phyloP scores from a whole-genome alignment of 2,888 invertebrate species.

The Drosophila fulvimacula region DNA sequence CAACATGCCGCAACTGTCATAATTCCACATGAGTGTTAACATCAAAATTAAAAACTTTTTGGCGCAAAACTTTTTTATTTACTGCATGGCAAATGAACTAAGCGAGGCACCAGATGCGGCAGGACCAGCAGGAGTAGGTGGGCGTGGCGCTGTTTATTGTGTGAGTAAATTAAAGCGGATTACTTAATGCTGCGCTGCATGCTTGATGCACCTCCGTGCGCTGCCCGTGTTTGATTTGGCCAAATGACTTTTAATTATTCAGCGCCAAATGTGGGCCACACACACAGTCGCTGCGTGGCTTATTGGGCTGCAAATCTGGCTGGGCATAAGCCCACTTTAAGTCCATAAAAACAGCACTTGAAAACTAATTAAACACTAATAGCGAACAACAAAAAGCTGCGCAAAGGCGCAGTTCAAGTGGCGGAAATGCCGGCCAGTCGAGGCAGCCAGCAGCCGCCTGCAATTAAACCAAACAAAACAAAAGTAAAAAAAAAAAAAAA shows the following conservation, averaged over 20 bases:
- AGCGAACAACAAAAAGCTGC: slow-evolving; percentile 63
- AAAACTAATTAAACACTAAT: slow-evolving; percentile 84
- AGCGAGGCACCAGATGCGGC: slow-evolving; percentile 17
- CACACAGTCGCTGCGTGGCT: neutral
- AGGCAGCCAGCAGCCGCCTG: slow-evolving; percentile 23
- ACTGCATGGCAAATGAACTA: slow-evolving; percentile 53
- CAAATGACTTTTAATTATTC: slow-evolving; percentile 58
- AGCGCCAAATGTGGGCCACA: slow-evolving; percentile 31
- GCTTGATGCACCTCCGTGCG: slow-evolving; percentile 44
- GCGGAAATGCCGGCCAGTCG: slow-evolving; percentile 40
- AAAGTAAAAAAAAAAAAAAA: slow-evolving; percentile 15
- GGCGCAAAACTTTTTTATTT: slow-evolving; percentile 56
- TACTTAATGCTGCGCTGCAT: slow-evolving; percentile 64
- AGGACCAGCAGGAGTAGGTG: slow-evolving; percentile 18
- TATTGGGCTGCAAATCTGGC: slow-evolving; percentile 36
- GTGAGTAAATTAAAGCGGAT: slow-evolving; percentile 68
- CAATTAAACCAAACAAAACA: slow-evolving; percentile 60
- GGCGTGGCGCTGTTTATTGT: slow-evolving; percentile 12
- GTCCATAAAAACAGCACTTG: slow-evolving; percentile 83
- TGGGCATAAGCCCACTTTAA: slow-evolving; percentile 59
- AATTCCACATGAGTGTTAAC: slow-evolving; percentile 51
- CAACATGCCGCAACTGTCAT: slow-evolving; percentile 38
- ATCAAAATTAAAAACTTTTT: slow-evolving; percentile 62
- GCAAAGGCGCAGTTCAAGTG: slow-evolving; percentile 60
- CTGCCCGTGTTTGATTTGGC: slow-evolving; percentile 44